Evolutionary conservation across 2,113 vertebrate species (phyloP).

Genomic region (Hyaena hyaena): DNA sequence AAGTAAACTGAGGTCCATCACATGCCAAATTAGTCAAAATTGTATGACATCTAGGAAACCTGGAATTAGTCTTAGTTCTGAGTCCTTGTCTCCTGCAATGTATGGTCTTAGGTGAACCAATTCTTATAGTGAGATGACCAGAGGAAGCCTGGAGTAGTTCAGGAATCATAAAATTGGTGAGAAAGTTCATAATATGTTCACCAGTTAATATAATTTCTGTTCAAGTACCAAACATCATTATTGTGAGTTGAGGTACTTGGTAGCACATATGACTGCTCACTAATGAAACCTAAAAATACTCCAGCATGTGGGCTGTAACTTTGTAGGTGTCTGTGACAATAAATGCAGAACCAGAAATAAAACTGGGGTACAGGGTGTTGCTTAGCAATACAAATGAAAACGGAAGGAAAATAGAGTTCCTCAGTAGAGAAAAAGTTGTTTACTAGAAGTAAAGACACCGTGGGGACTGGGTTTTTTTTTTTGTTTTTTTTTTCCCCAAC

Average conservation of each 20-base stretch:
- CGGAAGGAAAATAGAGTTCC: constrained; percentile 55
- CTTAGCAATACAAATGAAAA: constrained; percentile 74
- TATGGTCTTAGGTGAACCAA: background rate
- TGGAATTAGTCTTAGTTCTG: background rate
- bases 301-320: constrained; percentile 63
- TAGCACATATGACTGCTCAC: constrained; percentile 44
- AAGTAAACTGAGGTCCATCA: background rate
- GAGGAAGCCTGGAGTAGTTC: background rate
- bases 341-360: constrained; percentile 69
- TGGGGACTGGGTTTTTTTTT: constrained; percentile 12
- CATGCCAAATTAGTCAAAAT: background rate
- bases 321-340: constrained; percentile 76
- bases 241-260: constrained; percentile 46
- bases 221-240: background rate
- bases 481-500: constrained; percentile 22
- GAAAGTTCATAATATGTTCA: background rate
- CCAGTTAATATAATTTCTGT: background rate
- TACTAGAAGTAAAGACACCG: constrained; percentile 37
- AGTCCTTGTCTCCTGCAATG: background rate
- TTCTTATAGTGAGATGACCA: background rate
- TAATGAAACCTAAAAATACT: constrained; percentile 67
- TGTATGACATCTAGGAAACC: background rate
- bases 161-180: background rate
- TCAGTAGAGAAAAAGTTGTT: constrained; percentile 41
- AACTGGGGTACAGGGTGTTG: constrained; percentile 66